Evolutionary conservation across 2,113 vertebrate genomes (phyloP), one percentile per base, ranked within the genome.

Genomic region (Osmerus eperlanus): DNA sequence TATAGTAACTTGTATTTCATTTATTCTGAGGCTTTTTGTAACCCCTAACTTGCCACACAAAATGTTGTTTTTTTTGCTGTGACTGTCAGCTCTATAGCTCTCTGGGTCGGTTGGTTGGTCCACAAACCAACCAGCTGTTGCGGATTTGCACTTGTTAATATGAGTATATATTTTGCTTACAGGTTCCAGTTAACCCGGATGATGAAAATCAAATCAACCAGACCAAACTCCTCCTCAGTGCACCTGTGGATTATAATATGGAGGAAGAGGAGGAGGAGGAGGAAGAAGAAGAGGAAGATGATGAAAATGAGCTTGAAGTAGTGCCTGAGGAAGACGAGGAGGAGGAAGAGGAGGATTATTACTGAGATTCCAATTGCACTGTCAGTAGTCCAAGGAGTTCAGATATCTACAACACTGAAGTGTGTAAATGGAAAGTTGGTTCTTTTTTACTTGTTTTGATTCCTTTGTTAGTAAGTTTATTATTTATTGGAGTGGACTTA

Each of bases 211-310:
- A 89, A 73, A 93, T 94, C 76, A 94, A 94, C 80, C 89, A 88
- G 73, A 94, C 92, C 67, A 89, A 91, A 75, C 88, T 94, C 52
- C 83, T 90, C 28, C 77, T 94, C 70, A 89, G 86, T 68, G 85
- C 90, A 2, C 85, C 86, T 3, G 81, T 60, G 55, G 89, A 92
- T 80, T 88, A 83, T 60, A 87, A 90, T 36, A 92, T 92, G 90
- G 92, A 93, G 25, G 90, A 92, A 16, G 92, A 93, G 4, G 92
- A 93, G 1, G 91, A 92, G 0, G 90, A 92, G 0, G 91, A 91
- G 0, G 88, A 88, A 0, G 87, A 88, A 0, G 86, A 87, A 0
- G 89, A 86, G 0, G 86, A 87, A 0, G 89, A 89, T 0, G 87
- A 82, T 8, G 83, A 88, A 16, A 76, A 85, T 23, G 85, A 82